Percentiles rank a stretch among this genome's conserved stretches.
These are phyloP conservation scores for Rosalia funebris DNA, from an alignment of 2,888 invertebrate genomes.

Conservation along the genomic window DNA sequence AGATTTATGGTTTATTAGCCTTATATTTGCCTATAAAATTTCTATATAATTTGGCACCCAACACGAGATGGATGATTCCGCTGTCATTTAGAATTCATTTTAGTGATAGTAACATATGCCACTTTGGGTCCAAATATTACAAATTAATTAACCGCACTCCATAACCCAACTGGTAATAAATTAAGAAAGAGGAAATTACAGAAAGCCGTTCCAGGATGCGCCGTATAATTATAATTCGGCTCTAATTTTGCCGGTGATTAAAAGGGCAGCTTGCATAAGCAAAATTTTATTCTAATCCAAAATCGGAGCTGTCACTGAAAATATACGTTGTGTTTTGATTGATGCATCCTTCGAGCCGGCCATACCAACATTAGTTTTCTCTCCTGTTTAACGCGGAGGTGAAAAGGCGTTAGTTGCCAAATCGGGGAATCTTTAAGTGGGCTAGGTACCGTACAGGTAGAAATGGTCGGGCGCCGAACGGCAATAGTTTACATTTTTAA, in stretches of 20 bases:
- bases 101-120: too few relatives aligned
- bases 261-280: slow-evolving; percentile 36
- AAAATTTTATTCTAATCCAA: slow-evolving; percentile 55
- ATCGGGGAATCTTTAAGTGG: slow-evolving; percentile 8
- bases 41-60: too few relatives aligned
- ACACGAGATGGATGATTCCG: too few relatives aligned
- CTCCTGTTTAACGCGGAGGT: slow-evolving; percentile 18
- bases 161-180: slow-evolving; percentile 5
- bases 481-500: slow-evolving; percentile 54
- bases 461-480: slow-evolving; percentile 57
- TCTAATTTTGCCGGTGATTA: slow-evolving; percentile 38
- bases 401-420: slow-evolving; percentile 13
- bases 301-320: slow-evolving; percentile 61
- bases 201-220: slow-evolving; percentile 9
- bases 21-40: too few relatives aligned
- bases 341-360: slow-evolving; percentile 52
- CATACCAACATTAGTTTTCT: slow-evolving; percentile 50
- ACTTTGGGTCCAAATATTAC: not conserved
- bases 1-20: too few relatives aligned
- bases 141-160: not conserved
- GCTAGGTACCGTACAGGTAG: slow-evolving; percentile 45
- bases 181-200: slow-evolving; percentile 22
- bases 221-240: slow-evolving; percentile 31
- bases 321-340: slow-evolving; percentile 60
- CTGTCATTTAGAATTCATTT: too few relatives aligned